Percentiles rank a stretch among this genome's conserved stretches.
Conservation (phyloP, 2,888 invertebrate genomes). For the Tiphia femorata region DNA sequence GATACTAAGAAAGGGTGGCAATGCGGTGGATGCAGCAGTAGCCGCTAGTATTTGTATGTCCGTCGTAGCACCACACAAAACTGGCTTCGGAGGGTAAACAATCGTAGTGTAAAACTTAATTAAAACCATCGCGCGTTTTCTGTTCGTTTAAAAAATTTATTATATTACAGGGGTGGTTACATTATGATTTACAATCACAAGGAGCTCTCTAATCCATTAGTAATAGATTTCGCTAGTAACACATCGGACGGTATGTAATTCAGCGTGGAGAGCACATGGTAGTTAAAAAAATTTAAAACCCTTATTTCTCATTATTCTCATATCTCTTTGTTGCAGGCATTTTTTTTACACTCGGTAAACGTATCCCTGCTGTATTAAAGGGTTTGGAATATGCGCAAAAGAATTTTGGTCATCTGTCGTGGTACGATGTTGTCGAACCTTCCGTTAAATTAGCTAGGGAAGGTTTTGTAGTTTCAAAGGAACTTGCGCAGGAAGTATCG, state of each 20-base stretch:
- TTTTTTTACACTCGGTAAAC: constrained; percentile 35
- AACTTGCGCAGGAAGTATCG: constrained; percentile 68
- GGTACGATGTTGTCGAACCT: constrained; percentile 74
- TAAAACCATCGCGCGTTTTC: no score
- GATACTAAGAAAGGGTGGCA: constrained; percentile 79
- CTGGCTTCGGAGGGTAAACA: constrained; percentile 83
- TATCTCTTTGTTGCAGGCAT: constrained; percentile 32
- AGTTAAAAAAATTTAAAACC: constrained; percentile 8
- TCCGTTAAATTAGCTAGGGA: constrained; percentile 72
- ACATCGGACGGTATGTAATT: constrained; percentile 52
- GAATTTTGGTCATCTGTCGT: constrained; percentile 72
- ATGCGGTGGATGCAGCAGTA: constrained; percentile 82
- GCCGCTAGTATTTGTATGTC: constrained; percentile 82
- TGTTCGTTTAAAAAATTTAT: constrained; percentile 1
- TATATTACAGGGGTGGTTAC: constrained; percentile 77
- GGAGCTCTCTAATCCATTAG: constrained; percentile 70
- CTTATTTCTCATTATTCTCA: no score
- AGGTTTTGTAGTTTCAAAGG: constrained; percentile 71
- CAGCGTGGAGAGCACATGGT: background rate
- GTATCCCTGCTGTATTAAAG: constrained; percentile 74
- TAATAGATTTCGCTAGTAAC: constrained; percentile 72
- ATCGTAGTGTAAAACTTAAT: background rate
- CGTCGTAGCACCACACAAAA: constrained; percentile 79
- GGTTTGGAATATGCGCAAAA: constrained; percentile 74
- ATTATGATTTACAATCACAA: constrained; percentile 81